Percentiles rank a stretch among this genome's conserved stretches.
These are phyloP conservation scores for Anoura caudifer DNA, from an alignment of 2,113 vertebrate species.

Conservation along the genomic window DNA sequence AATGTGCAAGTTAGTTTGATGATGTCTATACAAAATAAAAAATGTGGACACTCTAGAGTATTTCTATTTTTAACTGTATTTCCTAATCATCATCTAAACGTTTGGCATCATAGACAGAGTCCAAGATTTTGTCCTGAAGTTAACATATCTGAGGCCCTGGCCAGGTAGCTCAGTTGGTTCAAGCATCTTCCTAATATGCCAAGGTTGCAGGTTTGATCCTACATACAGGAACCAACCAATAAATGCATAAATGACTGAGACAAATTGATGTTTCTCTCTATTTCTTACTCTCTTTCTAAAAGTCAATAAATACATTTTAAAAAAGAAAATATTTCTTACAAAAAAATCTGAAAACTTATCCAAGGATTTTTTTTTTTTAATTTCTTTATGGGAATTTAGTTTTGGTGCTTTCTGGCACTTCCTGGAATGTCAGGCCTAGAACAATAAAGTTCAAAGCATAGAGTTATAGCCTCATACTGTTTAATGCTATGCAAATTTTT, in stretches of 20 bases:
- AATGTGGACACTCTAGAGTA: background rate
- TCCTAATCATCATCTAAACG: background rate
- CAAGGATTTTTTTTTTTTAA: background rate
- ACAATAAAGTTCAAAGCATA: slow-evolving; percentile 10
- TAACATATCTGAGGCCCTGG: background rate
- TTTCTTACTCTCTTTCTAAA: too few relatives aligned
- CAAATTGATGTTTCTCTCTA: too few relatives aligned
- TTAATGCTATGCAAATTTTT: background rate
- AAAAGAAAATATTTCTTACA: background rate
- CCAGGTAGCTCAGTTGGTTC: too few relatives aligned
- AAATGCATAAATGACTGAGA: too few relatives aligned
- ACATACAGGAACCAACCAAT: too few relatives aligned
- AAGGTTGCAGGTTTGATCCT: too few relatives aligned
- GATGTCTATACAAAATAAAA: background rate
- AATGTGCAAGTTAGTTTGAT: background rate
- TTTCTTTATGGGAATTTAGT: background rate
- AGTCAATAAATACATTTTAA: too few relatives aligned
- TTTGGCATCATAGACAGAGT: background rate
- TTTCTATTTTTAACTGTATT: slow-evolving; percentile 33
- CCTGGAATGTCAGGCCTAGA: background rate
- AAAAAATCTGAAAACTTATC: background rate
- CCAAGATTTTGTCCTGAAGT: slow-evolving; percentile 15
- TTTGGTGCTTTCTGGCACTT: background rate
- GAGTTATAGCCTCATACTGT: background rate
- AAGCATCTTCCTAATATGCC: too few relatives aligned